Conservation (phyloP, 2,888 invertebrate species). For the Aricia artaxerxes region DNA sequence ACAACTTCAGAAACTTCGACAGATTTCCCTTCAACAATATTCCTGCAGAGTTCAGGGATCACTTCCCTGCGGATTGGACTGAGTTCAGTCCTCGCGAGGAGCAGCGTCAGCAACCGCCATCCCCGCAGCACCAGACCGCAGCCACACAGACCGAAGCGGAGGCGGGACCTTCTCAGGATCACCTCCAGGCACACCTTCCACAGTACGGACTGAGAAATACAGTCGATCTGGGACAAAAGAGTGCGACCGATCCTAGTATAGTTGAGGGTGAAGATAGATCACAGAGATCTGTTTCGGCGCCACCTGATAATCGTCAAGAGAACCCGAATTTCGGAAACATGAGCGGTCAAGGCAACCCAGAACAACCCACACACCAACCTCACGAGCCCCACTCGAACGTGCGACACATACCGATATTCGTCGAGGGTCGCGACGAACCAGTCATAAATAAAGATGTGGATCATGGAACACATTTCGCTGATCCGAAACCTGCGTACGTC, state of each 20-base stretch:
- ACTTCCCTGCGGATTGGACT: conserved; percentile 72
- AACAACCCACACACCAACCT: conserved; percentile 47
- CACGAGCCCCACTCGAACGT: conserved; percentile 76
- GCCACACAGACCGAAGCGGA: conserved; percentile 69
- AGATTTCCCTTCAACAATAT: conserved; percentile 79
- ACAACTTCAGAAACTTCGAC: conserved; percentile 74
- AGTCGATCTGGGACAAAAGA: conserved; percentile 87
- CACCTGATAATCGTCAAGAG: conserved; percentile 80
- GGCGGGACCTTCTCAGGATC: conserved; percentile 51
- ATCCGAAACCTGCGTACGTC: conserved; percentile 60
- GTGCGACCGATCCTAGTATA: conserved; percentile 74
- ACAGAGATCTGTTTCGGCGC: conserved; percentile 90
- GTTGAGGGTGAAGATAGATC: conserved; percentile 81
- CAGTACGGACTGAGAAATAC: conserved; percentile 88
- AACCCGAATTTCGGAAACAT: conserved; percentile 55
- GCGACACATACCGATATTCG: conserved; percentile 92
- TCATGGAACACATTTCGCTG: conserved; percentile 59
- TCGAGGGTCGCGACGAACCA: conserved; percentile 91
- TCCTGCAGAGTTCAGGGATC: conserved; percentile 73
- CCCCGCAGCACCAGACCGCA: conserved; percentile 57
- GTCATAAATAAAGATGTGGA: conserved; percentile 83
- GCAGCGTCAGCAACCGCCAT: conserved; percentile 50
- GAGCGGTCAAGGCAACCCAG: conserved; percentile 63
- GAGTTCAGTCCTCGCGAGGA: conserved; percentile 64
- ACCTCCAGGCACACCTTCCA: conserved; percentile 65